phyloP scores from a whole-genome alignment of 2,888 invertebrate species.

The Norana najaformis region DNA sequence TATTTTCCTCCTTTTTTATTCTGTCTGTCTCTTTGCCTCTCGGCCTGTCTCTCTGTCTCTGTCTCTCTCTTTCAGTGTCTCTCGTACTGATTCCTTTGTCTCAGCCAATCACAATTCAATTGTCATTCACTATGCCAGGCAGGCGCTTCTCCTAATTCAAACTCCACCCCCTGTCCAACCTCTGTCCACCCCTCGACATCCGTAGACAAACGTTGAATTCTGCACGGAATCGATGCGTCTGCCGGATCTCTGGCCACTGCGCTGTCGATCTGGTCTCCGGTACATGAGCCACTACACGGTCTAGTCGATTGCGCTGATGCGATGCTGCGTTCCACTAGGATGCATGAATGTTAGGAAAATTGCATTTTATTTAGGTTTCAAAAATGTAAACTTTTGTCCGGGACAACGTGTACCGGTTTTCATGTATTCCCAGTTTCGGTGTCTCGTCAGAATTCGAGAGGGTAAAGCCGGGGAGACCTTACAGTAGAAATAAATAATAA shows the following conservation, averaged over 20 bases:
- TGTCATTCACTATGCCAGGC: background rate
- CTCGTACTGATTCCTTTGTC: background rate
- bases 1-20: background rate
- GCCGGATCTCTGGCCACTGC: constrained; percentile 6
- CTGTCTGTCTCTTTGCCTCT: background rate
- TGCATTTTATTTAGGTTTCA: too few relatives aligned
- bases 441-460: too few relatives aligned
- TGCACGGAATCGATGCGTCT: background rate
- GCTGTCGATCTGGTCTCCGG: background rate
- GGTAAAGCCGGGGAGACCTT: too few relatives aligned
- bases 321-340: background rate
- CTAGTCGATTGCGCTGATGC: background rate
- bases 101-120: background rate
- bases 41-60: background rate
- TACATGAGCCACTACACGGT: background rate
- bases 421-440: too few relatives aligned
- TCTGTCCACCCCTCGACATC: background rate
- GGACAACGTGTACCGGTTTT: too few relatives aligned
- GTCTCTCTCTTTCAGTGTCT: background rate
- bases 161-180: background rate
- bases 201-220: background rate
- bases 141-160: background rate
- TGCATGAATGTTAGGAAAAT: too few relatives aligned
- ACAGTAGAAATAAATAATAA: too few relatives aligned
- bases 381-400: too few relatives aligned